phyloP scores from a whole-genome alignment of 2,113 vertebrate species.

The Heterotis niloticus region DNA sequence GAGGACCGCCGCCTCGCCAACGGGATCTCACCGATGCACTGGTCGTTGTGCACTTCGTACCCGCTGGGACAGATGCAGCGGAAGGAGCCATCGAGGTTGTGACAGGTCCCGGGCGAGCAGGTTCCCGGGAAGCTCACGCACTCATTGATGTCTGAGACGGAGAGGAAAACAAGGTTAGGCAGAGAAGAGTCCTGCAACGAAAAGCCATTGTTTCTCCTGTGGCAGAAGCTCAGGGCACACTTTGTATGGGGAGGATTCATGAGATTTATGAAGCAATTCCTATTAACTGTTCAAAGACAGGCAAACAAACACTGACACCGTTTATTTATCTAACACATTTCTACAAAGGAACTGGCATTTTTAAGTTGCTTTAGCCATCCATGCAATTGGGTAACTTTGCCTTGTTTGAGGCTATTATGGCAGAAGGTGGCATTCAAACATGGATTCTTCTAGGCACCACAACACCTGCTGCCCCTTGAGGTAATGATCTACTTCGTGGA shows the following conservation, averaged over 20 bases:
- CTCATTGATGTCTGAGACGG: slow-evolving; percentile 78
- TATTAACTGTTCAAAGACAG: too few species aligned
- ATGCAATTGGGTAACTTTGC: not conserved
- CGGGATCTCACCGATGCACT: slow-evolving; percentile 75
- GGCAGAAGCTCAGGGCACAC: not conserved
- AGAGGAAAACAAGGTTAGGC: not conserved
- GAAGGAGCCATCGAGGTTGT: slow-evolving; percentile 91
- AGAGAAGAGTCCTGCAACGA: not conserved
- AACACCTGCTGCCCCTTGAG: too few species aligned
- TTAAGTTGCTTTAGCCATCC: too few species aligned
- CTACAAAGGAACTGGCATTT: too few species aligned
- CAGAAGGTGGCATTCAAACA: not conserved
- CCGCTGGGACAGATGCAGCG: slow-evolving; percentile 86
- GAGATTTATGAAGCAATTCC: too few species aligned
- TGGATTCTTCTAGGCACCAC: too few species aligned
- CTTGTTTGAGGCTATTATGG: slow-evolving; percentile 9
- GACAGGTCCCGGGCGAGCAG: slow-evolving; percentile 86
- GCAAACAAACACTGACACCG: too few species aligned
- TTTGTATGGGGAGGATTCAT: not conserved
- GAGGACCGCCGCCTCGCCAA: not conserved
- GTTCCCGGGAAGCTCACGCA: slow-evolving; percentile 77
- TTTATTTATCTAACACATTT: too few species aligned
- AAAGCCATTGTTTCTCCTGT: too few species aligned
- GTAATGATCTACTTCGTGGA: too few species aligned
- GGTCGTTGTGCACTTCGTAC: slow-evolving; percentile 85